Evolutionary conservation across 2,113 vertebrate species (phyloP), one percentile per base, ranked within the genome.

Genomic region (Melanerpes aurifrons): DNA sequence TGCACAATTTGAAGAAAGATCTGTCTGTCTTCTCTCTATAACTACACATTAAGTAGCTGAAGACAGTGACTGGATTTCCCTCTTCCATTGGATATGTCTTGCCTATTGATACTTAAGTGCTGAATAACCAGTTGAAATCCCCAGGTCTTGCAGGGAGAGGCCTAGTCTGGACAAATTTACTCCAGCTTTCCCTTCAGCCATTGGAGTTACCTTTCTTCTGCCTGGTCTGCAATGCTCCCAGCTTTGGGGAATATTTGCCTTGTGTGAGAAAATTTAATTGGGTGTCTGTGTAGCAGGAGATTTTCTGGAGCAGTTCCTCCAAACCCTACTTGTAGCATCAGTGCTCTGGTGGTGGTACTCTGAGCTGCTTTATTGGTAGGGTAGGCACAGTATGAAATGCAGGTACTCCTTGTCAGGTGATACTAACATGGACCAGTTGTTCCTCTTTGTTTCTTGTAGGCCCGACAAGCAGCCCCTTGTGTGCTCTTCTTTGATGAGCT

Each of bases 401-500:
- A 0, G 0, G 0, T 78, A n/a, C 21, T 63, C 37, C 22, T 61
- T 1, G 0, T 24, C 2, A 0, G 12, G 13, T 24, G 13, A 21
- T 61, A 6, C 9, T 86, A 19, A 19, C 18, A 2, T 3, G 25
- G 22, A 29, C 1, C 57, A 21, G 45, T 15, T 20, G 25, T 47
- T 21, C 16, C 19, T 1, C 0, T 45, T 45, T 31, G 32, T 15
- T 21, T 61, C 56, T 18, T 66, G 7, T 58, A 99, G 99, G 99
- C 99, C 63, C 98, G 99, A 16, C 99, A 99, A 93, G 99, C 99
- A 73, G 99, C 99, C 7, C 99, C 99, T 1, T 99, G 99, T 8
- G 99, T 99, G 63, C 98, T 99, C 2, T 99, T 99, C 98, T 99
- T 99, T 87, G 99, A 99, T 94, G 99, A 99, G 95, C 96, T 99